These are phyloP conservation scores for Atrichornis clamosus DNA, from an alignment of 2,113 vertebrate species.

Conservation along the genomic window DNA sequence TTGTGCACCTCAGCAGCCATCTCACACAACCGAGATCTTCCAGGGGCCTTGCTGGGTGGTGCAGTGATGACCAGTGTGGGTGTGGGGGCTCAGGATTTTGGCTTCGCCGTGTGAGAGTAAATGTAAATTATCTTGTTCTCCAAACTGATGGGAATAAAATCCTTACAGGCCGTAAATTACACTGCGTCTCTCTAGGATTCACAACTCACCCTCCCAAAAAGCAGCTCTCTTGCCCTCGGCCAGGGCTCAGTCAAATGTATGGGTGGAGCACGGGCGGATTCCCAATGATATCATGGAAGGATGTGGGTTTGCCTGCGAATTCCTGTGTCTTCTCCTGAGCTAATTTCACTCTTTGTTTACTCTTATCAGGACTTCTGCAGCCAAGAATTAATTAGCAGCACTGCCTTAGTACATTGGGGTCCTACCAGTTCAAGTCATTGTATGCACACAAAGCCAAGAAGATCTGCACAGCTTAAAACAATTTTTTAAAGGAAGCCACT, in stretches of 20 bases:
- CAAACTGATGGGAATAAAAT: not conserved
- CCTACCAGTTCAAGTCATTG: constrained; percentile 32
- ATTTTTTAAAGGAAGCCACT: constrained; percentile 10
- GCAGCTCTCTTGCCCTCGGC: not conserved
- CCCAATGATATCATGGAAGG: constrained; percentile 47
- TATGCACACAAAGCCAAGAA: constrained; percentile 5
- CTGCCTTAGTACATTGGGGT: not conserved
- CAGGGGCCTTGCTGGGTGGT: not conserved
- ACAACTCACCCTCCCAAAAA: not conserved
- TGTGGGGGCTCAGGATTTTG: not conserved
- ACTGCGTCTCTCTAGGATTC: not conserved
- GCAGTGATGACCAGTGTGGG: not conserved
- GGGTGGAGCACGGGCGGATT: constrained; percentile 36
- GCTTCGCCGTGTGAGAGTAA: accelerated
- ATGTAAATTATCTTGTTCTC: not conserved
- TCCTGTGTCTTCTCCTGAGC: constrained; percentile 49
- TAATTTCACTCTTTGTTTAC: constrained; percentile 60
- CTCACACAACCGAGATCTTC: accelerated
- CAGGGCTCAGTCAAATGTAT: not conserved
- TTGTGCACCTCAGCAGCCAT: not conserved
- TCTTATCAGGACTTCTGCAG: constrained; percentile 49
- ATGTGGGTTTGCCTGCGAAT: constrained; percentile 30
- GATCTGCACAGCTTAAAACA: not conserved
- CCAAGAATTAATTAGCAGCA: constrained; percentile 49
- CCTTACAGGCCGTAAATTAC: not conserved